A percentile compares a stretch with the other conserved stretches of the same genome.
Evolutionary conservation across 1,140 invertebrate genomes (phyloP).

Genomic region (Phortica variegata): DNA sequence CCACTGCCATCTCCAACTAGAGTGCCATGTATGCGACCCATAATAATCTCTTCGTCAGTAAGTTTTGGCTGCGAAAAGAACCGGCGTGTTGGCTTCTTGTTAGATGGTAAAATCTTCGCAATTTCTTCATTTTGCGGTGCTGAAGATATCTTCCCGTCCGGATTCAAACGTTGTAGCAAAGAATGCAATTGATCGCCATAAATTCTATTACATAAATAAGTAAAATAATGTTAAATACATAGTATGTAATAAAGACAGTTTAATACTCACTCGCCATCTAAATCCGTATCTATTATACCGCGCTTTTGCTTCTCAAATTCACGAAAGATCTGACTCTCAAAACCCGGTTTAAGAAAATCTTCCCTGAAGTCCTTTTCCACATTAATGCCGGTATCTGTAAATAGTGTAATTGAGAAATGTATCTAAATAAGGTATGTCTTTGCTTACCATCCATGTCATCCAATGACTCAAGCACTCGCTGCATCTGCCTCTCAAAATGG

Average conservation of each 20-base stretch:
- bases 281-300: conserved; percentile 41
- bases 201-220: conserved; percentile 28
- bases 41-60: conserved; percentile 48
- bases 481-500: conserved; percentile 59
- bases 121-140: conserved; percentile 13
- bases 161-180: conserved; percentile 46
- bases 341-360: conserved; percentile 51
- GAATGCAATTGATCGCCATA: conserved; percentile 51
- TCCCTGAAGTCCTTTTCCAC: conserved; percentile 43
- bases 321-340: conserved; percentile 44
- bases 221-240: too few relatives aligned
- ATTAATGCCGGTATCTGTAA: conserved; percentile 5
- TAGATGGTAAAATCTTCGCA: conserved; percentile 34
- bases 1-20: conserved; percentile 23
- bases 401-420: neutral
- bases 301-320: conserved; percentile 37
- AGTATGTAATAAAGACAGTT: neutral
- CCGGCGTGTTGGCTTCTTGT: conserved; percentile 20
- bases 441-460: conserved; percentile 41
- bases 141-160: conserved; percentile 16
- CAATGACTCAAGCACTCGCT: conserved; percentile 51
- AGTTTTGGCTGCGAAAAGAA: conserved; percentile 20
- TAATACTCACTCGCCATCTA: conserved; percentile 49
- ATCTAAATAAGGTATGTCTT: neutral
- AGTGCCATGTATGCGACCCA: conserved; percentile 53